Base-by-base conservation (phyloP, 2,113 vertebrate genomes). In the Sinocyclocheilus anshuiensis region DNA sequence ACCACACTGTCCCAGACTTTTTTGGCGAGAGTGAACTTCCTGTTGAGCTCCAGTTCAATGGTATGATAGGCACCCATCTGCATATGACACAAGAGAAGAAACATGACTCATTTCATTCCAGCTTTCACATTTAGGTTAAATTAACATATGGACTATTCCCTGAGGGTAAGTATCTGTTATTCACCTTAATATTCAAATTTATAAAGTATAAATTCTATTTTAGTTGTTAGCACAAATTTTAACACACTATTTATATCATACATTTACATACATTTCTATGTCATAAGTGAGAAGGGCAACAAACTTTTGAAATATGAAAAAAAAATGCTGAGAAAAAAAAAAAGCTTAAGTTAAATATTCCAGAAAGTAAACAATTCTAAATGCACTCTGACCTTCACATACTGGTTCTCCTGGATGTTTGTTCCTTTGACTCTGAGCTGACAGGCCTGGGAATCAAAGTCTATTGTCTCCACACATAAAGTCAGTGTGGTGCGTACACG, bases 41-140 rank as follows among this genome's bases (percentile, higher is more conserved):
- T 96, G 93, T 99, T 98, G 29, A 96, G 96, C 90, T 99, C 98
- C 90, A 99, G 94, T 90, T 99, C 98, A 77, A 99, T 99, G 33
- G 98, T 99, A 94, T 99, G 98, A 89, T 99, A 99, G 18, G 97
- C 98, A 0, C 98, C 97, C 98, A 99, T 98, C 96, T 96, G 87
- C 86, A 57, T 65, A 71, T 1, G 15, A 87, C 12, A 78, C 13
- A 75, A 74, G 5, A 63, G 36, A 63, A 48, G 13, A 22, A 57
- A 48, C 4, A 48, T 45, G 42, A 45, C 10, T 45, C 3, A 10
- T 4, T 45, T 45, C 42, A 45, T 45, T 45, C 42, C 9, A 48
- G 16, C 9, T 4, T 33, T n/a, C 16, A 77, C 61, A 71, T 29
- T 45, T 33, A 78, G 11, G 48, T 12, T 45, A 33, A 20, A 65